phyloP scores from a whole-genome alignment of 2,888 invertebrate species.

The Flexamia atlantica region DNA sequence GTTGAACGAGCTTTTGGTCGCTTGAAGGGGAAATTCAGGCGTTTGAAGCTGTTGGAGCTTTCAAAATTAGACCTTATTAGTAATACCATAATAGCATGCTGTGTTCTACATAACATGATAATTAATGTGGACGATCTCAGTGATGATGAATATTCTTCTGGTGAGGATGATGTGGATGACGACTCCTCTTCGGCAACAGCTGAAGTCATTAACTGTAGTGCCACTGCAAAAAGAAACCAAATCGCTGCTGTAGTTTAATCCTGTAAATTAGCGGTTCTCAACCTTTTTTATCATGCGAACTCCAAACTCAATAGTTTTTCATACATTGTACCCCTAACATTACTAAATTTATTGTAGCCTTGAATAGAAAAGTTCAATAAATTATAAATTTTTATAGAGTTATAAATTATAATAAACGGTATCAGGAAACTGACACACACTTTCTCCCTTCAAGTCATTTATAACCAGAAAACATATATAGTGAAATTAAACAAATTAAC shows the following conservation, averaged over 20 bases:
- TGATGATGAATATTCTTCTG: background rate
- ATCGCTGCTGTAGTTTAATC: background rate
- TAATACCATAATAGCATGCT: background rate
- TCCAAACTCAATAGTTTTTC: no score
- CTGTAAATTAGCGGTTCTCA: no score
- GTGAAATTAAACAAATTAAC: no score
- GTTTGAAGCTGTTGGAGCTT: conserved; percentile 20
- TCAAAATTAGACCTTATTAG: background rate
- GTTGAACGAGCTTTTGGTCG: conserved; percentile 3
- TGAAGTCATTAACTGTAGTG: background rate
- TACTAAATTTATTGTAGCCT: no score
- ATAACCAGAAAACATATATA: no score
- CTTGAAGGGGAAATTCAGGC: conserved; percentile 34
- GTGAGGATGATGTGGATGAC: background rate
- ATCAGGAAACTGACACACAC: no score
- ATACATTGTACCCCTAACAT: no score
- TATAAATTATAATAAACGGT: no score
- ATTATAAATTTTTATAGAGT: no score
- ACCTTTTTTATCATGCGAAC: no score
- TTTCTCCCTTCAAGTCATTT: no score
- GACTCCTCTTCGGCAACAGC: background rate
- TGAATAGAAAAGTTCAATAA: no score
- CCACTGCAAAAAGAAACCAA: background rate
- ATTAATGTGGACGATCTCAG: background rate
- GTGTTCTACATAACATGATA: conserved; percentile 9